Evolutionary conservation across 1,140 invertebrate genomes (phyloP).

Genomic region (Palaemon carinicauda): DNA sequence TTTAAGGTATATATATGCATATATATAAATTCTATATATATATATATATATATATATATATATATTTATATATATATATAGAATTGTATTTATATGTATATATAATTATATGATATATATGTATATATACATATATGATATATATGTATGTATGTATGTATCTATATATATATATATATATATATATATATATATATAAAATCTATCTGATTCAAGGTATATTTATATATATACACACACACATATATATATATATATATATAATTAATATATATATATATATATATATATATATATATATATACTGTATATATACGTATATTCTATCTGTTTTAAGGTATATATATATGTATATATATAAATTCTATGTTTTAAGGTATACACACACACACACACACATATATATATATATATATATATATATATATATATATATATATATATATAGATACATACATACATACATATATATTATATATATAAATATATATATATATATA

Average conservation of each 20-base stretch:
- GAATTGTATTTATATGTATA: not conserved
- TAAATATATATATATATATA: not conserved
- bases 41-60: not conserved
- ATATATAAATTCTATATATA: not conserved
- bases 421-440: not conserved
- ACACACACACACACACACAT: too few species aligned
- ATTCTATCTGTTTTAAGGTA: not conserved
- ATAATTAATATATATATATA: not conserved
- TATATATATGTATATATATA: not conserved
- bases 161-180: not conserved
- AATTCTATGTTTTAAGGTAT: not conserved
- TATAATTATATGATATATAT: not conserved
- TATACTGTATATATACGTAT: not conserved
- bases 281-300: slow-evolving; percentile 2
- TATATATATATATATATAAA: not conserved
- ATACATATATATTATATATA: not conserved
- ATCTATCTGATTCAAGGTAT: too few species aligned
- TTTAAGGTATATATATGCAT: too few species aligned
- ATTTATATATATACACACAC: too few species aligned
- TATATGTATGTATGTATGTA: not conserved
- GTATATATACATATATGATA: not conserved
- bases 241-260: not conserved
- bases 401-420: not conserved
- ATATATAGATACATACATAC: not conserved
- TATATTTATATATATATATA: too few species aligned